Percentiles rank a stretch among this genome's conserved stretches.
Evolutionary conservation across 1,140 invertebrate genomes (phyloP).

Genomic region (Bombus consobrinus): DNA sequence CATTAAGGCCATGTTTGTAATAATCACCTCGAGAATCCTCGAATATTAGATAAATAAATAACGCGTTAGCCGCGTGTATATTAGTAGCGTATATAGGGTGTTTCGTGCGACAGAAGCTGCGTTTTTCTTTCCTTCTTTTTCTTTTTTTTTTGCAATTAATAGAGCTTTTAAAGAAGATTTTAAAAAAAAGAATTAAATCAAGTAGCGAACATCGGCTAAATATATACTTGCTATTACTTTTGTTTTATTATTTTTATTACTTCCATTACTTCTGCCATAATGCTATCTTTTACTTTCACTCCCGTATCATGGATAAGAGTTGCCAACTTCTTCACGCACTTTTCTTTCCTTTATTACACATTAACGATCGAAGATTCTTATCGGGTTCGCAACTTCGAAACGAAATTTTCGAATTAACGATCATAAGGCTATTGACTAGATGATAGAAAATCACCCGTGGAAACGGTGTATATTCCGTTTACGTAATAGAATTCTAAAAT

Average conservation of each 20-base stretch:
- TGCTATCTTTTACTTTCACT: neutral
- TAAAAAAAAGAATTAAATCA: too few species aligned
- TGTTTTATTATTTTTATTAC: neutral
- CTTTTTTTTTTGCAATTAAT: too few species aligned
- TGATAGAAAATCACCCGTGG: neutral
- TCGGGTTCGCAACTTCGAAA: neutral
- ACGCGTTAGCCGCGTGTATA: neutral
- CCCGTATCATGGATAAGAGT: neutral
- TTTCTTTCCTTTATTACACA: neutral
- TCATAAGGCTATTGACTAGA: neutral
- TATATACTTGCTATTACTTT: too few species aligned
- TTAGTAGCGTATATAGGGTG: too few species aligned
- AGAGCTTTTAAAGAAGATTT: too few species aligned
- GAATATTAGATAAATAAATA: slow-evolving; percentile 4
- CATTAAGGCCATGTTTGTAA: neutral
- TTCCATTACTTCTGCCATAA: too few species aligned
- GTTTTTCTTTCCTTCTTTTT: neutral
- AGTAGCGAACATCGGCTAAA: too few species aligned
- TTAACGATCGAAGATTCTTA: neutral
- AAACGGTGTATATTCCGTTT: neutral
- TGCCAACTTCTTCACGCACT: neutral
- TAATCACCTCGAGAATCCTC: neutral
- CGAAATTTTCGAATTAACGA: too few species aligned
- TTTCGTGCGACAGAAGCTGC: neutral
- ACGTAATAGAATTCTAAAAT: neutral